Evolutionary conservation across 2,113 vertebrate species (phyloP).

Genomic region (Hystrix cristata): DNA sequence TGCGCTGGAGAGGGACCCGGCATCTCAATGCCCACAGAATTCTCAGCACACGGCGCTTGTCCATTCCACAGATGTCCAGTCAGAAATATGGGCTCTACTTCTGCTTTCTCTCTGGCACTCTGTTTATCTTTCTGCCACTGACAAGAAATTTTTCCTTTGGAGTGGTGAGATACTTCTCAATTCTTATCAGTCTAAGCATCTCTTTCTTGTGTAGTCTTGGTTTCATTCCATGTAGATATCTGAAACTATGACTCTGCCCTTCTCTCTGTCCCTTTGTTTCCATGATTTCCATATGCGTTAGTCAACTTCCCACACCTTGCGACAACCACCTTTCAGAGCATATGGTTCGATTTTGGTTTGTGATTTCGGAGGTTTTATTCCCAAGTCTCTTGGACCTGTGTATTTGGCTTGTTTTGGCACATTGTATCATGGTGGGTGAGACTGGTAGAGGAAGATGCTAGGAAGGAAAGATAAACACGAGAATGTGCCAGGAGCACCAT

Average conservation of each 20-base stretch:
- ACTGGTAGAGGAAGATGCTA: not conserved
- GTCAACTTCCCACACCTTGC: not conserved
- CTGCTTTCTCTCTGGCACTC: not conserved
- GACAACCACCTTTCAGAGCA: not conserved
- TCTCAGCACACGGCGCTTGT: not conserved
- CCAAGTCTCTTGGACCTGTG: not conserved
- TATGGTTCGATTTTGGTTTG: not conserved
- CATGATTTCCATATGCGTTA: not conserved
- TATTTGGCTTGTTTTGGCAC: not conserved
- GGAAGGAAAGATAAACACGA: not conserved
- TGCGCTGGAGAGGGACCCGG: not conserved
- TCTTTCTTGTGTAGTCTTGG: not conserved
- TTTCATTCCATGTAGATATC: not conserved
- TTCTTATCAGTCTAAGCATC: not conserved
- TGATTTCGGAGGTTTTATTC: not conserved
- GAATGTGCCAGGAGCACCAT: not conserved
- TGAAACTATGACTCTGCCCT: not conserved
- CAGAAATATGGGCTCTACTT: not conserved
- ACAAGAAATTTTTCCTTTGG: not conserved
- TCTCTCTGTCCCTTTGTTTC: not conserved
- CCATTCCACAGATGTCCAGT: not conserved
- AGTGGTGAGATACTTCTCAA: not conserved
- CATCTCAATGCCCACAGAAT: not conserved
- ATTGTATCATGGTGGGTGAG: not conserved
- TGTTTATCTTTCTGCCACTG: not conserved